These are phyloP conservation scores for Tiliqua scincoides DNA, from an alignment of 2,113 vertebrate genomes.

Conservation along the genomic window DNA sequence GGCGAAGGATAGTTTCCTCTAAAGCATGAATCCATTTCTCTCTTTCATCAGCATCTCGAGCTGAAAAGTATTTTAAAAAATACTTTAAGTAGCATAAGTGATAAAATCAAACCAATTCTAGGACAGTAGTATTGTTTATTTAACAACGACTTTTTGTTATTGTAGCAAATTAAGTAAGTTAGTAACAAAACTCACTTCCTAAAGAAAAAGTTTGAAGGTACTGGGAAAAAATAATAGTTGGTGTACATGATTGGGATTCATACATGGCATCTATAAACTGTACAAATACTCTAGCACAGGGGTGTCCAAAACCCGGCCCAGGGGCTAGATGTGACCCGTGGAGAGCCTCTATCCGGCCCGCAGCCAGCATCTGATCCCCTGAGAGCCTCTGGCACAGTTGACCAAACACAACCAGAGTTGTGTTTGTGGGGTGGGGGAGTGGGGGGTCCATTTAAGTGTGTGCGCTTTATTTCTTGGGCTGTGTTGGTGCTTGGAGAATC, in stretches of 20 bases:
- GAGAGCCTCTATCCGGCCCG: no score
- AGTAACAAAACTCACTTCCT: neutral
- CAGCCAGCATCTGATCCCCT: no score
- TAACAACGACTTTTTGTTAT: neutral
- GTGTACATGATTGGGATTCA: neutral
- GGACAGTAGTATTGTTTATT: neutral
- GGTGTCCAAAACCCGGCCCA: no score
- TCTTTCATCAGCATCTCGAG: conserved; percentile 96
- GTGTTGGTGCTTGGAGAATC: no score
- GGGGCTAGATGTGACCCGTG: no score
- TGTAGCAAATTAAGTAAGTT: neutral
- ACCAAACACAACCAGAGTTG: no score
- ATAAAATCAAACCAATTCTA: neutral
- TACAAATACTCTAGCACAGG: neutral
- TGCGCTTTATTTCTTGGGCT: no score
- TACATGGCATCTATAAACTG: no score
- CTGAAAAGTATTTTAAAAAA: conserved; percentile 73
- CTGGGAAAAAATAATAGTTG: neutral
- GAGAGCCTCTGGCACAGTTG: no score
- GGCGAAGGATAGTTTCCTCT: conserved; percentile 98
- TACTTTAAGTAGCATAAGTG: neutral
- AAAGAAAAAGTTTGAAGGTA: neutral
- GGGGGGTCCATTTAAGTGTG: no score
- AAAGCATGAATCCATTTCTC: conserved; percentile 99
- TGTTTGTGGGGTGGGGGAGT: no score